Evolutionary conservation across 2,888 invertebrate genomes (phyloP).

Genomic region (Morpho deidamia): DNA sequence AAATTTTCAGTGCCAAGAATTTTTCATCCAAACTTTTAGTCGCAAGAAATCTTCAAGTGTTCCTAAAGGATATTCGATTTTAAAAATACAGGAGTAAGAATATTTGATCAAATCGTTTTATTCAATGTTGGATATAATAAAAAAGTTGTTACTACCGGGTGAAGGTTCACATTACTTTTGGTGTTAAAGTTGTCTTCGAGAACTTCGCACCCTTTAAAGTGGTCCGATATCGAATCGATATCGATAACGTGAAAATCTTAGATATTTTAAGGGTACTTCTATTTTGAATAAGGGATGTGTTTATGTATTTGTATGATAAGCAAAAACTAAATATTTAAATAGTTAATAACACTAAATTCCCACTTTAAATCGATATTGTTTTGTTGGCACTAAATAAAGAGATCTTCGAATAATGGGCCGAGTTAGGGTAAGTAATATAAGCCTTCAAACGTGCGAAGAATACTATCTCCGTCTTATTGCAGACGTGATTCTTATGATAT

Average conservation of each 20-base stretch:
- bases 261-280: background rate
- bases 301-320: background rate
- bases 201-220: conserved; percentile 14
- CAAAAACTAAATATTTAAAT: no score
- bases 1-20: conserved; percentile 5
- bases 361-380: no score
- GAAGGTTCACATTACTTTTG: conserved; percentile 22
- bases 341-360: no score
- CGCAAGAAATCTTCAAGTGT: conserved; percentile 8
- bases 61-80: conserved; percentile 13
- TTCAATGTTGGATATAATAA: conserved; percentile 22
- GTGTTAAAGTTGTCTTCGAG: conserved; percentile 21
- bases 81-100: conserved; percentile 17
- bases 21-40: conserved; percentile 5
- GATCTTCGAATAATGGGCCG: conserved; percentile 49
- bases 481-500: conserved; percentile 78
- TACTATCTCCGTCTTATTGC: conserved; percentile 67
- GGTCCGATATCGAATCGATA: conserved; percentile 20
- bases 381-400: no score
- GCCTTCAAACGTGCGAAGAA: conserved; percentile 70
- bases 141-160: conserved; percentile 22
- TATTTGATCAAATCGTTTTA: conserved; percentile 23
- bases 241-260: conserved; percentile 5
- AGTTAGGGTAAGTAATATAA: conserved; percentile 61
- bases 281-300: background rate